These are phyloP conservation scores for Gymnoscopelus braueri DNA, from an alignment of 2,797 vertebrate genomes.

Conservation along the genomic window DNA sequence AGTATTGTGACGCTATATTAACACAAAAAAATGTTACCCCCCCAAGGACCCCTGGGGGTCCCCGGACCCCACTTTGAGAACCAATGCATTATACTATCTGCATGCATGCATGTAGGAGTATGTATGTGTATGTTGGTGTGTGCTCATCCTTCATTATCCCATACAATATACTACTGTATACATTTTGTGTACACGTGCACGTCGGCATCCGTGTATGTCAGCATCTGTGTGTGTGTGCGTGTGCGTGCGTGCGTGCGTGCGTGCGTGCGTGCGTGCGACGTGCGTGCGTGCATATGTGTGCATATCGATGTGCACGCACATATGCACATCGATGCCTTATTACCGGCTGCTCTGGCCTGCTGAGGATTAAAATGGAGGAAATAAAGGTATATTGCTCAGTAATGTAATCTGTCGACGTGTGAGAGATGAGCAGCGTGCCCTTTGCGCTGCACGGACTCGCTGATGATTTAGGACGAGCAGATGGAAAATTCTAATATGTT, in stretches of 20 bases:
- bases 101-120: no score
- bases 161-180: no score
- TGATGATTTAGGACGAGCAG: slow-evolving; percentile 77
- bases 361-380: slow-evolving; percentile 73
- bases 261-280: not conserved
- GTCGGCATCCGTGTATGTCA: no score
- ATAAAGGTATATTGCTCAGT: slow-evolving; percentile 78
- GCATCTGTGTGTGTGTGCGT: slow-evolving; percentile 2
- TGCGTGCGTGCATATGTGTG: slow-evolving; percentile 28
- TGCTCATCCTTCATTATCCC: no score
- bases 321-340: slow-evolving; percentile 45
- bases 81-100: no score
- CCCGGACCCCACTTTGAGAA: no score
- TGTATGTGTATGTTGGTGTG: no score
- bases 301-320: slow-evolving; percentile 41
- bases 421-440: slow-evolving; percentile 79
- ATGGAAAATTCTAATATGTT: slow-evolving; percentile 81
- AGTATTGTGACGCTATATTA: no score
- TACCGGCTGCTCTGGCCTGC: slow-evolving; percentile 44
- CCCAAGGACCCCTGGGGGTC: no score
- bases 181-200: no score
- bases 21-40: no score
- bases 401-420: slow-evolving; percentile 77
- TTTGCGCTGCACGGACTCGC: slow-evolving; percentile 69
- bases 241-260: slow-evolving; percentile 16